These are phyloP conservation scores for Tenthredo mesomela DNA, from an alignment of 2,888 invertebrate genomes.

Conservation along the genomic window DNA sequence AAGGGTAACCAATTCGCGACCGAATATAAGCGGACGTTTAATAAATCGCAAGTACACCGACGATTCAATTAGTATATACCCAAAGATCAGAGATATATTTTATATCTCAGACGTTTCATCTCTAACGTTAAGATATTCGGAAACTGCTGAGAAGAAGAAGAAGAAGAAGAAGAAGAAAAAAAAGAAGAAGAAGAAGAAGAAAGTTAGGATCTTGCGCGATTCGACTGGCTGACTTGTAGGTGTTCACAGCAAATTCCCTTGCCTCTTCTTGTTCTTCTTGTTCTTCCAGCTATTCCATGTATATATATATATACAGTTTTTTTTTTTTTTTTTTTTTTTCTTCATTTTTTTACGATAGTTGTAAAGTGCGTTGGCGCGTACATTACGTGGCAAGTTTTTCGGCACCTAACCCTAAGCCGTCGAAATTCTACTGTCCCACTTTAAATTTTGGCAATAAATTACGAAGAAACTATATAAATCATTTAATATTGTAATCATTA, in stretches of 20 bases:
- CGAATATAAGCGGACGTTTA: background rate
- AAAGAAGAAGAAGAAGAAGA: background rate
- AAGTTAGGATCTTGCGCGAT: background rate
- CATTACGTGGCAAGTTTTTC: slow-evolving; percentile 41
- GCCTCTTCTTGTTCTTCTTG: background rate
- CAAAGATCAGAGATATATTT: background rate
- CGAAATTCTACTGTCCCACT: background rate
- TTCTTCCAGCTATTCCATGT: background rate
- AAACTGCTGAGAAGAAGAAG: background rate
- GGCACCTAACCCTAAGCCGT: background rate
- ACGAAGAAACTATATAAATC: background rate
- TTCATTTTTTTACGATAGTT: slow-evolving; percentile 45
- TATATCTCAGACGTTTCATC: background rate
- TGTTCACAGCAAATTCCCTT: background rate
- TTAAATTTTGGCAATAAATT: slow-evolving; percentile 28
- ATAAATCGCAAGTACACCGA: slow-evolving; percentile 4
- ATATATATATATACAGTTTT: background rate
- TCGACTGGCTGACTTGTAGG: background rate
- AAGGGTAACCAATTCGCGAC: background rate
- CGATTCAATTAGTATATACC: background rate
- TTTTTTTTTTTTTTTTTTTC: background rate
- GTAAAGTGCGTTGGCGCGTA: slow-evolving; percentile 51
- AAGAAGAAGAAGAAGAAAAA: no score
- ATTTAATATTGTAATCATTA: background rate
- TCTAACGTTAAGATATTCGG: background rate